Evolutionary conservation across 2,113 vertebrate genomes (phyloP), one percentile per base, ranked within the genome.

Genomic region (Thermophis baileyi): DNA sequence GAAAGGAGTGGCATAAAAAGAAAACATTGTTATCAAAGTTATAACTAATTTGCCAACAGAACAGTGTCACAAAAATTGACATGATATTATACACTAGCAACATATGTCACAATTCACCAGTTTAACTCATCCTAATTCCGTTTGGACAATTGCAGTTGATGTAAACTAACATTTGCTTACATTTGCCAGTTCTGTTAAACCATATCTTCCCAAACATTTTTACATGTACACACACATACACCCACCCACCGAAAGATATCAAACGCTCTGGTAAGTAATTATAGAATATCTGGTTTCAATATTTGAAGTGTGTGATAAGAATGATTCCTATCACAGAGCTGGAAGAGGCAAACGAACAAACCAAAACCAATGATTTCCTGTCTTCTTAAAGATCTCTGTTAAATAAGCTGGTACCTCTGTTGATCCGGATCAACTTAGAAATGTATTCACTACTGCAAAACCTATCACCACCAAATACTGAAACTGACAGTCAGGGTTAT

Each of bases 21-120:
- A 88, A 12, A 90, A 5, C 24, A 49, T 0, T 44, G 1, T 24
- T 93, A 81, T 3, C 4, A 63, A 63, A n/a, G 9, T 95, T 93
- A 11, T 74, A 63, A 1, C 88, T 95, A 30, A 92, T 91, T 95
- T 95, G 85, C 92, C 85, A 5, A 24, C 49, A 89, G 53, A 86
- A 40, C n/a, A 69, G 85, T 90, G 86, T 0, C 1, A 2, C 44
- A 47, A n/a, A 87, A 92, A n/a, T 3, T 2, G 54, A 3, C 1
- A 0, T 1, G 94, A 91, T 24, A 88, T 24, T 88, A 88, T 88
- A 51, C 90, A 90, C 87, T 74, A 85, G 35, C 50, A 44, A 57
- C 55, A 35, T 91, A 20, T 88, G 11, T 55, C 53, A 91, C 3
- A 92, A 88, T 51, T 35, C 22, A 50, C 22, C 91, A 44, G n/a